Evolutionary conservation across 1,140 invertebrate genomes (phyloP), one percentile per base, ranked within the genome.

Genomic region (Drosophila elegans): DNA sequence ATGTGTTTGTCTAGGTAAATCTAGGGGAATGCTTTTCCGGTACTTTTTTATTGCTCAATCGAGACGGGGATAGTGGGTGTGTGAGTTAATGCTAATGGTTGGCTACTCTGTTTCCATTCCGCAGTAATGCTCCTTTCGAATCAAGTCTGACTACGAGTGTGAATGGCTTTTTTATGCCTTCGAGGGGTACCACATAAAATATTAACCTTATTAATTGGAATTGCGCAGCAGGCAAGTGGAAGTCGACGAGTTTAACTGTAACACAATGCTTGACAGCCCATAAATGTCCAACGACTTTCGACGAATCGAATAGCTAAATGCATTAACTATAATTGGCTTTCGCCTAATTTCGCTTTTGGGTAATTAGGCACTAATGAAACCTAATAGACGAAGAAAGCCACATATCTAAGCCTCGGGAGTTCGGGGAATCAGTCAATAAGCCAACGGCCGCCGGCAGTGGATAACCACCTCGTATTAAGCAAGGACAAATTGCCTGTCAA

Each of bases 401-500:
- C 81, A 80, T 36, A 51, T 54, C 41, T 73, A 52, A 61, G 49
- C 78, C 81, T 16, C 67, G 71, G 57, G 27, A 48, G 41, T 64
- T 71, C 56, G 59, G 59, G 38, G 52, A 60, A 63, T 63, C 78
- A 80, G 78, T 71, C 74, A 86, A 80, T 85, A 78, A 80, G 72
- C 62, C 63, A 53, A 76, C 74, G 68, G 57, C 34, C 66, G 29
- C 3, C 16, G 63, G 51, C 68, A 48, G 55, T 48, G 53, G 77
- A 85, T 85, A 84, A 80, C 57, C 81, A 56, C 78, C 74, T 63
- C 56, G 68, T 78, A 77, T 73, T 73, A 84, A 57, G 73, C 74
- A 86, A 74, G 73, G 86, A 89, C 76, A 88, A 88, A 88, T 88
- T 89, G 84, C 80, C 80, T 88, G 84, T 89, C 83, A 88, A 88